These are phyloP conservation scores for Calameuta idolon DNA, from an alignment of 2,888 invertebrate species.

Conservation along the genomic window DNA sequence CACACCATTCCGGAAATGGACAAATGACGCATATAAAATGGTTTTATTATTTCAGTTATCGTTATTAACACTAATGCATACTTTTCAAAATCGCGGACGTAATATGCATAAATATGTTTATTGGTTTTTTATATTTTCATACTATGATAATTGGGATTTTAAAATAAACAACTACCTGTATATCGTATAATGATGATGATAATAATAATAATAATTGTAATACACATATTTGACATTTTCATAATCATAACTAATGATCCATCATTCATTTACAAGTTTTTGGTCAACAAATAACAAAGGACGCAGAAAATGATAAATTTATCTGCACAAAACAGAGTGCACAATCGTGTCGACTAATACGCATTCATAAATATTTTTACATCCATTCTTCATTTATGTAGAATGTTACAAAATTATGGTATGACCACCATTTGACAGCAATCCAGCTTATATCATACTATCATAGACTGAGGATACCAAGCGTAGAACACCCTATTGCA, in stretches of 20 bases:
- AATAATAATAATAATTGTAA: constrained; percentile 38
- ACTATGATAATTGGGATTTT: constrained; percentile 54
- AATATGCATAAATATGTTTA: background rate
- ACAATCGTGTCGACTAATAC: constrained; percentile 11
- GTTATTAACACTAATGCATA: background rate
- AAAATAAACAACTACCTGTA: constrained; percentile 58
- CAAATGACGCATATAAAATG: background rate
- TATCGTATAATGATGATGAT: constrained; percentile 49
- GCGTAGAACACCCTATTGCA: background rate
- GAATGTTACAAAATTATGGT: constrained; percentile 41
- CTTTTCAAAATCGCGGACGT: no score
- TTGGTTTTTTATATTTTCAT: constrained; percentile 20
- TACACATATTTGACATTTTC: constrained; percentile 62
- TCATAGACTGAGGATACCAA: constrained; percentile 9
- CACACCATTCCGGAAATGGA: no score
- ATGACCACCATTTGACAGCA: constrained; percentile 21
- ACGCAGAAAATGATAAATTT: constrained; percentile 33
- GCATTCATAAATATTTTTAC: constrained; percentile 27
- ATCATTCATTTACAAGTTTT: constrained; percentile 11
- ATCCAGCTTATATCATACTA: constrained; percentile 25
- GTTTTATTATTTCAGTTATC: background rate
- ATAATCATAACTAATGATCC: constrained; percentile 29
- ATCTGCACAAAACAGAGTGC: constrained; percentile 27
- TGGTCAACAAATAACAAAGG: constrained; percentile 47
- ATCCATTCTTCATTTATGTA: constrained; percentile 32